A percentile compares a stretch with the other conserved stretches of the same genome.
These are phyloP conservation scores for Anthrax anthrax DNA, from an alignment of 2,888 invertebrate species.

Conservation along the genomic window DNA sequence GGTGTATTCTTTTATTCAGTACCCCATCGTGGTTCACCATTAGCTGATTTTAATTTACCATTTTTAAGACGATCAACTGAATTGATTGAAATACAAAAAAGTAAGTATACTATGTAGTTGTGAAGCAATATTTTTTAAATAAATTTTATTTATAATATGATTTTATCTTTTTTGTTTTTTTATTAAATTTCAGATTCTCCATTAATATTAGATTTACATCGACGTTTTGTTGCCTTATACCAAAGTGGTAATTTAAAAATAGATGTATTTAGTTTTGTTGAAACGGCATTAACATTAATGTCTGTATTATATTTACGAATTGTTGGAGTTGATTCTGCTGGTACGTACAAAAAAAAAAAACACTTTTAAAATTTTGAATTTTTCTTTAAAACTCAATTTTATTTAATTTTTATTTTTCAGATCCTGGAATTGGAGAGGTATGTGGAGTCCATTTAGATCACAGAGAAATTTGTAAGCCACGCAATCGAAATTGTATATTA, in stretches of 20 bases:
- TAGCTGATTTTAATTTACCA: constrained; percentile 60
- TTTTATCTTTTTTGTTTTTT: too few relatives aligned
- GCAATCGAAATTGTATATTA: constrained; percentile 49
- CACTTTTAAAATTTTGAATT: too few relatives aligned
- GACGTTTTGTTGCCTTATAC: constrained; percentile 43
- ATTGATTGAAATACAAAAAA: constrained; percentile 61
- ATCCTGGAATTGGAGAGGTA: constrained; percentile 65
- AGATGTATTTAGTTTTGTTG: constrained; percentile 59
- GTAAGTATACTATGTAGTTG: constrained; percentile 42
- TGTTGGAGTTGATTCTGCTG: constrained; percentile 64
- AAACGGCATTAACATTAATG: constrained; percentile 61
- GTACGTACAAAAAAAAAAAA: constrained; percentile 30
- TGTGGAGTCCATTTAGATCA: constrained; percentile 65
- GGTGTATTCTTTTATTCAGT: constrained; percentile 75
- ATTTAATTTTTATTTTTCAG: too few relatives aligned
- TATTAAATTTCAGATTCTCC: constrained; percentile 63
- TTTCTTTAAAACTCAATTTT: too few relatives aligned
- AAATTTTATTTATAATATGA: too few relatives aligned
- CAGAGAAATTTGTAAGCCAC: constrained; percentile 74
- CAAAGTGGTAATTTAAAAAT: constrained; percentile 36
- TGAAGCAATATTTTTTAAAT: too few relatives aligned
- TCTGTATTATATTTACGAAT: constrained; percentile 58
- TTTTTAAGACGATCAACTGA: constrained; percentile 64
- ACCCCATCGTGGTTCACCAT: constrained; percentile 68
- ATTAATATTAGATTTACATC: constrained; percentile 52